phyloP scores from a whole-genome alignment of 1,140 invertebrate species.

The Diprion similis region DNA sequence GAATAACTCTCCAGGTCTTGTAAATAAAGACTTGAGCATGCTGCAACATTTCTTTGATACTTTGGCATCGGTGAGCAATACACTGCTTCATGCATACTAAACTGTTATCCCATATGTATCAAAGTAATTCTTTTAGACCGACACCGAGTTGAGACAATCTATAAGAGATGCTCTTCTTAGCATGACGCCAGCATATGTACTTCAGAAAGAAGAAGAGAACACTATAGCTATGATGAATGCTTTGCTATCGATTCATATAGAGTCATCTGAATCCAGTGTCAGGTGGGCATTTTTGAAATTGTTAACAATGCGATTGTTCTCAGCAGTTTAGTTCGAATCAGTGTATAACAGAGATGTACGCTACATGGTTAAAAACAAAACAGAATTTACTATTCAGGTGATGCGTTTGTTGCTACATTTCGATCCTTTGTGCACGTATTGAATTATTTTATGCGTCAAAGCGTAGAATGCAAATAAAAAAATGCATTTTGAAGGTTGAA shows the following conservation, averaged over 20 bases:
- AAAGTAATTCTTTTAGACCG: conserved; percentile 51
- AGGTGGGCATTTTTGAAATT: conserved; percentile 37
- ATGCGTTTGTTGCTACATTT: too few relatives aligned
- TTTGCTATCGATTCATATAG: conserved; percentile 57
- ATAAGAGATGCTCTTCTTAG: conserved; percentile 67
- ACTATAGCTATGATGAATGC: conserved; percentile 63
- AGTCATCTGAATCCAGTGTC: conserved; percentile 49
- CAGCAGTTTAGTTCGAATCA: conserved; percentile 36
- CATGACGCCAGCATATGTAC: conserved; percentile 64
- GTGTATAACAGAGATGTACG: conserved; percentile 35
- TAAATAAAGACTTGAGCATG: conserved; percentile 72
- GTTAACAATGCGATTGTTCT: conserved; percentile 4
- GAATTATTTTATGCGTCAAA: too few relatives aligned
- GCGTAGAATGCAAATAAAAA: too few relatives aligned
- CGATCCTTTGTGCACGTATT: too few relatives aligned
- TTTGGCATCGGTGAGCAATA: conserved; percentile 63
- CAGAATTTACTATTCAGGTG: background rate
- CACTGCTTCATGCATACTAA: background rate
- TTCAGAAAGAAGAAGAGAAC: conserved; percentile 47
- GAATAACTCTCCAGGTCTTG: conserved; percentile 50
- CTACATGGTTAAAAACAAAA: background rate
- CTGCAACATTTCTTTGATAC: conserved; percentile 73
- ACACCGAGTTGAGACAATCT: conserved; percentile 61
- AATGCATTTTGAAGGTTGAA: too few relatives aligned
- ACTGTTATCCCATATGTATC: background rate